Conservation (phyloP, 2,113 vertebrate genomes). For the Aplodontia rufa region DNA sequence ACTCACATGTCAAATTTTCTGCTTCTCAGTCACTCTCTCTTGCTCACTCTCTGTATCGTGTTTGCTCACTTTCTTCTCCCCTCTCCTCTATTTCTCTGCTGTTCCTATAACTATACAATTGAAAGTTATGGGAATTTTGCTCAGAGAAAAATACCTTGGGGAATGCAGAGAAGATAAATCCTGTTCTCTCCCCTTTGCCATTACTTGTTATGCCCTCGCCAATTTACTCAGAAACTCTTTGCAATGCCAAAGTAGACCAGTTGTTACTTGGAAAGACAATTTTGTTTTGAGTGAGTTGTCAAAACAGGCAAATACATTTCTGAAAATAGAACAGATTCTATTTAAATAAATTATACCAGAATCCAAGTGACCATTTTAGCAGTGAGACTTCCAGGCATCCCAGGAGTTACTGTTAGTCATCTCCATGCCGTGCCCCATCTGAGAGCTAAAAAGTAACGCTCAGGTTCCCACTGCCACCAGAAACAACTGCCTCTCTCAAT, state of each 20-base stretch:
- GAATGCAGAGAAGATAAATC: neutral
- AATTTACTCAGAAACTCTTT: neutral
- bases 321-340: slow-evolving; percentile 10
- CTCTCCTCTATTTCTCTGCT: neutral
- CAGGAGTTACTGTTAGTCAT: neutral
- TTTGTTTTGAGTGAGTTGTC: slow-evolving; percentile 42
- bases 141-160: neutral
- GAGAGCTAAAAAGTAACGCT: neutral
- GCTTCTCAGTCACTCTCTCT: neutral
- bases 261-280: neutral
- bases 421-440: neutral
- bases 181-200: neutral
- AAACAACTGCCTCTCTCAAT: slow-evolving; percentile 11
- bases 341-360: slow-evolving; percentile 5
- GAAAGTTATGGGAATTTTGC: neutral
- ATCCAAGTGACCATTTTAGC: neutral
- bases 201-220: neutral
- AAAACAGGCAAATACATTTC: slow-evolving; percentile 30
- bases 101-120: neutral
- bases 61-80: neutral
- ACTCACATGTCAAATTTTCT: neutral
- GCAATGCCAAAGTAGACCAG: neutral
- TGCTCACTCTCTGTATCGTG: neutral
- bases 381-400: neutral
- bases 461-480: neutral